Evolutionary conservation across 2,888 invertebrate species (phyloP).

Genomic region (Synergus laeviventris): DNA sequence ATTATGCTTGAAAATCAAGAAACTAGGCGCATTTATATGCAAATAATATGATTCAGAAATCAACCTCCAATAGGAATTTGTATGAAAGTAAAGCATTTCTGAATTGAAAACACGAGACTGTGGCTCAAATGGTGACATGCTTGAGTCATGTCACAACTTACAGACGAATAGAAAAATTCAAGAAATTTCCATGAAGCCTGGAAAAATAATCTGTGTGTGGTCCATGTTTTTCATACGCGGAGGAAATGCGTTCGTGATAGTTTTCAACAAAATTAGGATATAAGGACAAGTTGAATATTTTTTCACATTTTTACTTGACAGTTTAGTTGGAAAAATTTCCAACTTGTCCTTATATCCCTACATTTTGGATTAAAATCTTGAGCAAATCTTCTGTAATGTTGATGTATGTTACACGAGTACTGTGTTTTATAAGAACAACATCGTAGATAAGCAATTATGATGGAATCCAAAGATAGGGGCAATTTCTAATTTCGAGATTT

Average conservation of each 20-base stretch:
- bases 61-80: too few species aligned
- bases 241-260: too few species aligned
- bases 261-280: too few species aligned
- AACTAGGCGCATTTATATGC: background rate
- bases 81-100: too few species aligned
- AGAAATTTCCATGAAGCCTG: background rate
- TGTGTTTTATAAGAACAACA: conserved; percentile 41
- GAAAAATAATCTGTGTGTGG: background rate
- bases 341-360: too few species aligned
- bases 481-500: conserved; percentile 71
- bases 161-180: background rate
- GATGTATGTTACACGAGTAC: background rate
- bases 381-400: background rate
- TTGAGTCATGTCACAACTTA: too few species aligned
- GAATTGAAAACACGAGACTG: too few species aligned
- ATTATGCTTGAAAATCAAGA: conserved; percentile 22
- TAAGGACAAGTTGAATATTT: too few species aligned
- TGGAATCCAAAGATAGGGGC: conserved; percentile 70
- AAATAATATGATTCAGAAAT: background rate
- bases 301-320: too few species aligned
- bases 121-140: too few species aligned
- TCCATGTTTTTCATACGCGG: background rate
- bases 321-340: too few species aligned
- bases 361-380: too few species aligned
- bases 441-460: conserved; percentile 73